Evolutionary conservation across 2,113 vertebrate genomes (phyloP), one percentile per base, ranked within the genome.

Genomic region (Dipodomys ordii): DNA sequence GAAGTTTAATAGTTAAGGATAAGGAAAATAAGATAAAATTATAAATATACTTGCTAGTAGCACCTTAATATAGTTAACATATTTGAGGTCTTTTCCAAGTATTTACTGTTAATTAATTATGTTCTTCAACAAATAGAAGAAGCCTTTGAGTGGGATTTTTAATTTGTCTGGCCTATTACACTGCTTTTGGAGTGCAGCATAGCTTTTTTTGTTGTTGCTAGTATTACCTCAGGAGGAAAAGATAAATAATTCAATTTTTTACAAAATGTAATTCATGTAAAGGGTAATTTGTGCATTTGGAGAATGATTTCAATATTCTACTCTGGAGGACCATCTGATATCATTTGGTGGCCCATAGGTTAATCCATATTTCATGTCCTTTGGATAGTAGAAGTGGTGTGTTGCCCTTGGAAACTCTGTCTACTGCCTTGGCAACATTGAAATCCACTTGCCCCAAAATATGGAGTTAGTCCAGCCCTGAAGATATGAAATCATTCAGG

Each of bases 301-400:
- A 83, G 44, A 94, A 90, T 71, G 22, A 76, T 94, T 88, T 80
- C 79, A 65, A 12, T 80, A 91, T 53, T 87, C 25, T 12, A 27
- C 69, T 93, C 32, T 80, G 67, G 79, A 95, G 62, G 7, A 78
- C 8, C 46, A 85, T 78, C 13, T 87, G 30, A 82, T 80, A 90
- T 39, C 64, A 64, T 76, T 85, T 95, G 46, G 49, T 86, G 32
- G 53, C 25, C 71, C 16, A 49, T n/a, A 80, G 46, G 9, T 88
- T 96, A 88, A 95, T 90, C 88, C 39, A 39, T 86, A 89, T 89
- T 93, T 88, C 88, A 76, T 79, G 62, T 7, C 30, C 30, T 94
- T 95, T 93, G 22, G 19, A 62, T 71, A 72, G 60, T 46, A 83
- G 28, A 3, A 89, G 16, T 18, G 62, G 30, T 19, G 2, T 46